Evolutionary conservation across 2,888 invertebrate genomes (phyloP).

Genomic region (Pterostichus madidus): DNA sequence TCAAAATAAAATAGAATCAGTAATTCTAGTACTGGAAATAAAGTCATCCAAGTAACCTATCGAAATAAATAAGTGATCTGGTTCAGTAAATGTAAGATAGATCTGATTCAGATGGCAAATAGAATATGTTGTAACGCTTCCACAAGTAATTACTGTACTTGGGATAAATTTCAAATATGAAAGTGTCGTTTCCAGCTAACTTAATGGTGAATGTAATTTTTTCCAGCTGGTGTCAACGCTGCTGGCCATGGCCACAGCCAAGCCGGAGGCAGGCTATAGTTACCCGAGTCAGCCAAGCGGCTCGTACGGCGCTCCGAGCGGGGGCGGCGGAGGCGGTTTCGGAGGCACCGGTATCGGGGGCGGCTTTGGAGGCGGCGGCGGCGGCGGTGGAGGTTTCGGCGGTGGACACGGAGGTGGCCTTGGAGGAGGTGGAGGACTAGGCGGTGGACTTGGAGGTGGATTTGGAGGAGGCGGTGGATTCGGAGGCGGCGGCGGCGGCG

Average conservation of each 20-base stretch:
- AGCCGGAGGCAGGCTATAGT: constrained; percentile 82
- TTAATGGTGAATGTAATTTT: no score
- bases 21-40: no score
- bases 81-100: no score
- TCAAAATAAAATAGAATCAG: no score
- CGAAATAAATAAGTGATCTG: no score
- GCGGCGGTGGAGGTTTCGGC: constrained; percentile 71
- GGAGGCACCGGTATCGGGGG: constrained; percentile 70
- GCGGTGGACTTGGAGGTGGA: constrained; percentile 68
- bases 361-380: constrained; percentile 71
- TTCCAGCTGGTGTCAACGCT: constrained; percentile 76
- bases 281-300: constrained; percentile 77
- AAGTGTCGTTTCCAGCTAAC: no score
- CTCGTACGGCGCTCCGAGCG: constrained; percentile 76
- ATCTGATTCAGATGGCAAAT: no score
- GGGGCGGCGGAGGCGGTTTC: constrained; percentile 73
- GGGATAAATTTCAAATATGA: no score
- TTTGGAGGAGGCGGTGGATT: constrained; percentile 68
- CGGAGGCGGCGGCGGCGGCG: constrained; percentile 66
- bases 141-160: no score
- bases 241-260: constrained; percentile 82
- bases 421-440: constrained; percentile 69
- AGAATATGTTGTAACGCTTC: no score
- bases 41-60: no score
- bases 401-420: constrained; percentile 68